Base-by-base conservation (phyloP, 2,113 vertebrate genomes). In the Eonycteris spelaea region DNA sequence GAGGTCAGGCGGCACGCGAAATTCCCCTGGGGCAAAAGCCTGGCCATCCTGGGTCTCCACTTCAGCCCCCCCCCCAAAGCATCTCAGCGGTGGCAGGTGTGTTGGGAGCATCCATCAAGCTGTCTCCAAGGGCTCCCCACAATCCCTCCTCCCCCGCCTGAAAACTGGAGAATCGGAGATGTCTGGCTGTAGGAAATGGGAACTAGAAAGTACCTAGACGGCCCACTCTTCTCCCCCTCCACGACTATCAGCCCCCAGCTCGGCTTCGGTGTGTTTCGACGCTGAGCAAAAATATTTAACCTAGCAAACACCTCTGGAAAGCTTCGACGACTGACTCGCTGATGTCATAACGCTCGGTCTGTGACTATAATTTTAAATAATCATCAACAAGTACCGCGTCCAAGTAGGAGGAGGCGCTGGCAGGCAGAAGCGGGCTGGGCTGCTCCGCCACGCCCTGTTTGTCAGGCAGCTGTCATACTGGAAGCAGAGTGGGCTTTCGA, bases 231-330 rank as follows among this genome's bases (percentile, higher is more conserved):
- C n/a, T 45, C 53, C n/a, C 26, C 65, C 28, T 35, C 38, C n/a
- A 68, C 57, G 33, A 35, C 30, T 14, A 45, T 13, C 61, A 57
- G 74, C 21, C n/a, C 55, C 24, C 9, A 24, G 77, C 33, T 2
- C 18, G 63, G 11, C 24, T 11, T 82, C 28, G 2, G 30, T 28
- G 13, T 73, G 10, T 55, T 85, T 59, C 30, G 24, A 73, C 7
- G 22, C 71, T 21, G 6, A 61, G 3, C 26, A 53, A 86, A 53
- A 86, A 91, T 35, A 91, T 9, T 35, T 67, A 89, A 91, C 40
- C 40, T 45, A 71, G 19, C 53, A 88, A 90, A 77, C 45, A 67
- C 19, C 59, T 90, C 91, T 87, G 26, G 21, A 57, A 92, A 86
- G 53, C 35, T 35, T 28, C 75, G 53, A 14, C 18, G 65, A 43